Evolutionary conservation across 2,113 vertebrate genomes (phyloP), one percentile per base, ranked within the genome.

Genomic region (Tamias sibiricus): DNA sequence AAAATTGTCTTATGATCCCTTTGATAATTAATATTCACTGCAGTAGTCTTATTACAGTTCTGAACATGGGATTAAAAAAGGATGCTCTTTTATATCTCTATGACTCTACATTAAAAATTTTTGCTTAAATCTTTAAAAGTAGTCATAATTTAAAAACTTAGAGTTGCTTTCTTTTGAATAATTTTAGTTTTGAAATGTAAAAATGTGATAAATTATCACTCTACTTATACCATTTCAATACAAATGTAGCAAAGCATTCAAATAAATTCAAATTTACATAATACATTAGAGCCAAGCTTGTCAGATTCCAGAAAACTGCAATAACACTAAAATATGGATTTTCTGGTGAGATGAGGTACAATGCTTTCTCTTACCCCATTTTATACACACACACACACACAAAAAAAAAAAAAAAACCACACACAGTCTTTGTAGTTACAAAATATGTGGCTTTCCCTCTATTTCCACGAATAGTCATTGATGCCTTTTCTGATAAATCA

Each of bases 51-150:
- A 37, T 82, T 69, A n/a, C 6, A 69, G 49, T 49, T 92, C 13
- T 90, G 8, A n/a, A 79, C 0, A 1, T 57, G 57, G 7, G 62
- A 11, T 62, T 42, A 32, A 74, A 42, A 80, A 87, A 30, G 19
- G 2, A 24, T 87, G 4, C 32, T 52, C 4, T 16, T 42, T 93
- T 66, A 42, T 0, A 52, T 32, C 2, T 79, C 54, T 76, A 1
- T 69, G 57, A 75, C 42, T 19, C 19, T 35, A 32, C 22, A 64
- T 92, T 83, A 84, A 89, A 47, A 47, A n/a, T 71, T 20, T 74
- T 86, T 87, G n/a, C 47, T 52, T 90, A 89, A 91, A 77, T 4
- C 7, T 72, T 97, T 96, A 32, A 83, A 72, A 69, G 12, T 86
- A 80, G 17, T 26, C 54, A 37, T 47, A 35, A 64, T 52, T 76